Conservation (phyloP, 2,113 vertebrate genomes). For the Larimichthys crocea region DNA sequence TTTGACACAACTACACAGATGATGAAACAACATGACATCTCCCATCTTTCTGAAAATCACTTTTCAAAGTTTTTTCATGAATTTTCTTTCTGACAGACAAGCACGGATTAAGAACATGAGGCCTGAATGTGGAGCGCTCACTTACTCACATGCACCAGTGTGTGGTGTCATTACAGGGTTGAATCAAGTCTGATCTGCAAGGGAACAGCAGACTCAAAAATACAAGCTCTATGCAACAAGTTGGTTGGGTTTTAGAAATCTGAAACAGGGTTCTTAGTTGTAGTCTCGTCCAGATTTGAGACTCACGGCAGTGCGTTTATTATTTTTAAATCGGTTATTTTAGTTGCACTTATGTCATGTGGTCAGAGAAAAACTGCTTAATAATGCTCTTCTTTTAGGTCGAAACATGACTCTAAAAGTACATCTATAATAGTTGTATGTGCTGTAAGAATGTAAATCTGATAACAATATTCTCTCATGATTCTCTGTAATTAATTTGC, state of each 20-base stretch:
- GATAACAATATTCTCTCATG: not conserved
- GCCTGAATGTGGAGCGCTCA: not conserved
- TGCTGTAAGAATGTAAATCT: not conserved
- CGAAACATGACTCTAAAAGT: not conserved
- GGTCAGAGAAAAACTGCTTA: not conserved
- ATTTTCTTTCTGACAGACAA: conserved; percentile 22
- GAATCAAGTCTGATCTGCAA: conserved; percentile 6
- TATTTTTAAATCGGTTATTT: not conserved
- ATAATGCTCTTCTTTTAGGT: not conserved
- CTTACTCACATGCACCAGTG: not conserved
- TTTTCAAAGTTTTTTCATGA: not conserved
- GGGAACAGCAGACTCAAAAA: conserved; percentile 30
- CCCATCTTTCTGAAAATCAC: not conserved
- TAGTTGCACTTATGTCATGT: not conserved
- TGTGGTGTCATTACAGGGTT: conserved; percentile 16
- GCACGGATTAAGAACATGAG: conserved; percentile 29
- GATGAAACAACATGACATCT: conserved; percentile 25
- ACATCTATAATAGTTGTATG: not conserved
- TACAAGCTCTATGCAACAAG: conserved; percentile 64
- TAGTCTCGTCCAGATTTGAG: not conserved
- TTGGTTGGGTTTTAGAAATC: conserved; percentile 26
- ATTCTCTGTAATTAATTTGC: not conserved
- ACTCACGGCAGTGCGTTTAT: not conserved
- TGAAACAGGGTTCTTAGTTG: conserved; percentile 42
- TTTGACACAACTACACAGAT: conserved; percentile 5